These are phyloP conservation scores for Xiphophorus hellerii DNA, from an alignment of 2,113 vertebrate species.

Conservation along the genomic window DNA sequence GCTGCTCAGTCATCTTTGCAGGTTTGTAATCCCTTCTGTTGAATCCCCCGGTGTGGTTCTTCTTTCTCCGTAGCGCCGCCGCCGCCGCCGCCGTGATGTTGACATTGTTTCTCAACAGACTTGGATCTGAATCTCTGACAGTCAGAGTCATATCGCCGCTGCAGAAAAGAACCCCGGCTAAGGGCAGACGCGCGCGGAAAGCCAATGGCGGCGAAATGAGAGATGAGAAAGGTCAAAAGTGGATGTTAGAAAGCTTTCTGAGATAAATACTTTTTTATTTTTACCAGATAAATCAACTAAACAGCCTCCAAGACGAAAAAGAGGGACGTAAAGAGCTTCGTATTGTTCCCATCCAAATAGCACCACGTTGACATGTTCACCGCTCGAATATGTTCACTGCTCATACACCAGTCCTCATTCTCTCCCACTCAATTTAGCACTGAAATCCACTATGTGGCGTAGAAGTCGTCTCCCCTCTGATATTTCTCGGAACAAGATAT, in stretches of 20 bases:
- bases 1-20: constrained; percentile 55
- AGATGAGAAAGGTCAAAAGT: constrained; percentile 61
- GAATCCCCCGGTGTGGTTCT: constrained; percentile 17
- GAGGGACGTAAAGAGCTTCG: constrained; percentile 30
- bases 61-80: constrained; percentile 19
- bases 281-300: constrained; percentile 66
- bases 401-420: not conserved
- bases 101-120: constrained; percentile 50
- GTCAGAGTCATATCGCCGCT: constrained; percentile 41
- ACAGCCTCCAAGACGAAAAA: constrained; percentile 48
- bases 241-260: constrained; percentile 72
- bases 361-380: not conserved
- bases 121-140: constrained; percentile 39
- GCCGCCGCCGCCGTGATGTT: constrained; percentile 36
- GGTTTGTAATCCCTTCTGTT: not conserved
- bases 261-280: constrained; percentile 75
- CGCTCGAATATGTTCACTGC: too few relatives aligned
- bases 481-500: constrained; percentile 10
- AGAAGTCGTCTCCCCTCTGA: constrained; percentile 2
- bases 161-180: constrained; percentile 8
- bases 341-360: constrained; percentile 1
- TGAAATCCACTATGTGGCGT: not conserved
- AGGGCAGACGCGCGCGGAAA: constrained; percentile 29
- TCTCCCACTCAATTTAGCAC: not conserved
- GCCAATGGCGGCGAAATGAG: constrained; percentile 48